Base-by-base conservation (phyloP, 2,888 invertebrate species). In the Diarsia rubi region DNA sequence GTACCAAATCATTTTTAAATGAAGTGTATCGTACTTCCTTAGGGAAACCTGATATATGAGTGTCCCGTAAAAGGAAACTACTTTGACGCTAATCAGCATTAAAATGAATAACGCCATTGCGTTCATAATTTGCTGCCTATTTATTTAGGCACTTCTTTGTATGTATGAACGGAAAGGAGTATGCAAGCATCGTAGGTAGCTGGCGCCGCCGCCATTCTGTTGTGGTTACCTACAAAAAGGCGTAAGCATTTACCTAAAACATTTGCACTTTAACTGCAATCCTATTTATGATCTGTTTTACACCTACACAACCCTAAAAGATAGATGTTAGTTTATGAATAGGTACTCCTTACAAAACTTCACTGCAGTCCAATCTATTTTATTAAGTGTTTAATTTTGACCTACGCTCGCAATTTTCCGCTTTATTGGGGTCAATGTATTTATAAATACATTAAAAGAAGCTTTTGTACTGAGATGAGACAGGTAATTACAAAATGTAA, bases 11-110 rank as follows among this genome's bases (percentile, higher is more conserved):
- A 4, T 49, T 45, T 52, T 60, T 66, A 14, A 37, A 62, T 47
- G 27, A 54, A 27, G 52, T 45, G 19, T n/a, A 47, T 45, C 14
- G 54, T 62, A 47, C 62, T 68, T 75, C 78, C 75, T 54, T 24
- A 37, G 54, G 54, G 79, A 2, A 69, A 76, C 69, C 14, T 2
- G 79, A 79, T 47, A 16, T 16, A 47, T 14, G 31, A 11, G 1
- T 47, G 31, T 24, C 8, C 45, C 44, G 72, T 64, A 49, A 70
- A 49, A 49, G 16, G 63, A 69, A 45, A 47, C 49, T n/a, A 9
- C 37, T 11, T 37, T 79, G 8, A 64, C 14, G 6, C 44, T 49
- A 49, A 49, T 54, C 62, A 11, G 49, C 49, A 52, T 71, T 49
- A 49, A 31, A 57, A 31, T 31, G n/a, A 21, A 21, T 42, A n/a